phyloP scores from a whole-genome alignment of 2,888 invertebrate species.

The Agriotes lineatus region DNA sequence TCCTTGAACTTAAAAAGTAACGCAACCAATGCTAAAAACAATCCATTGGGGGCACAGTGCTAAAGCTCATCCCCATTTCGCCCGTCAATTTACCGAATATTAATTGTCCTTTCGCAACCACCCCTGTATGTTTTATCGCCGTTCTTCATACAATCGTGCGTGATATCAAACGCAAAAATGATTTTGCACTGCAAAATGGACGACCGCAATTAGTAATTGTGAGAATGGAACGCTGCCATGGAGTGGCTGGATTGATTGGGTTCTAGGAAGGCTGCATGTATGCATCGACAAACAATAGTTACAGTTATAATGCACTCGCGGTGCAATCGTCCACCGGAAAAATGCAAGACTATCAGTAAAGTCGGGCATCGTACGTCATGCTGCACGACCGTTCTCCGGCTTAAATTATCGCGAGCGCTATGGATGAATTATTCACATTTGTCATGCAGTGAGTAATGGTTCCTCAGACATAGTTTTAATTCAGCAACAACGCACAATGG shows the following conservation, averaged over 20 bases:
- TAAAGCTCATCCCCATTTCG: too few relatives aligned
- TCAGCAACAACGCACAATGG: slow-evolving; percentile 22
- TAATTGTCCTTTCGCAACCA: slow-evolving; percentile 25
- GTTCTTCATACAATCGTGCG: not conserved
- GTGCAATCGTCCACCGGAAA: not conserved
- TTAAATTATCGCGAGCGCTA: slow-evolving; percentile 21
- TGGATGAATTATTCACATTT: slow-evolving; percentile 36
- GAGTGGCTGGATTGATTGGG: not conserved
- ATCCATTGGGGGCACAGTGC: too few relatives aligned
- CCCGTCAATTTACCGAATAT: slow-evolving; percentile 34
- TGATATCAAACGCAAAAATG: not conserved
- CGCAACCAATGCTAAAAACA: too few relatives aligned
- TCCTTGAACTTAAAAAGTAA: too few relatives aligned
- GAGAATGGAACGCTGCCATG: not conserved
- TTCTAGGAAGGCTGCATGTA: slow-evolving; percentile 10
- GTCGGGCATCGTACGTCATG: not conserved
- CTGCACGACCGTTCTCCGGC: slow-evolving; percentile 9
- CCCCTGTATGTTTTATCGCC: not conserved
- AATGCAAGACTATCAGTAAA: not conserved
- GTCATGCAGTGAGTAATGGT: slow-evolving; percentile 31
- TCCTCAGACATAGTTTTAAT: slow-evolving; percentile 32
- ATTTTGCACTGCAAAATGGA: not conserved
- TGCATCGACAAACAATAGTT: slow-evolving; percentile 8
- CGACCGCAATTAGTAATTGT: not conserved
- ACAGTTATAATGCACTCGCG: slow-evolving; percentile 2